Evolutionary conservation across 2,888 invertebrate genomes (phyloP), one percentile per base, ranked within the genome.

Genomic region (Cremastinae sp.): DNA sequence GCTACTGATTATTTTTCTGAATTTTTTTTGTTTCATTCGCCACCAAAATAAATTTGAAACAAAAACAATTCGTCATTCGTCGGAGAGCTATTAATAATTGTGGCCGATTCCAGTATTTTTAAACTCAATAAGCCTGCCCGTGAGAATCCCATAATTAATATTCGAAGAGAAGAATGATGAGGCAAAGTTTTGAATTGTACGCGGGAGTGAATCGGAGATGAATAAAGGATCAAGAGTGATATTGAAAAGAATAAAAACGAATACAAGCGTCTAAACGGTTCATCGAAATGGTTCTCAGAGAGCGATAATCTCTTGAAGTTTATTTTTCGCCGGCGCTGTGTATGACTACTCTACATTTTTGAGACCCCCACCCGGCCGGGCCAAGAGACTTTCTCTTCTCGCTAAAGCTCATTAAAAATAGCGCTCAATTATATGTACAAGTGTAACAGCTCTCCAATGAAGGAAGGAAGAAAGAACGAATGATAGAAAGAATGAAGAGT

Each of bases 391-490:
- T 58, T 64, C 58, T 58, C 51, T 59, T 22, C 41, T 28, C 28
- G 5, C 2, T 41, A 45, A 53, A 73, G 53, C 66, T 73, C 54
- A 73, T 73, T 66, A 61, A 66, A 59, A 61, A 59, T 53, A 16
- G 53, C 66, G 73, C 18, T 43, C 43, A 53, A 70, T 69, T n/a
- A 51, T 41, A 28, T 28, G 53, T 43, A 54, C 59, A 38, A 66
- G 20, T 38, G 43, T 53, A 73, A 61, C 38, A 66, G 51, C 22
- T 65, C 22, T 65, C 28, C 43, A 53, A 53, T 66, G 59, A 61
- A 73, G 53, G 45, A 65, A 47, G 16, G 61, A 59, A 61, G 47
- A 34, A 62, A 36, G 18, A 1, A 9, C 20, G 12, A 59, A 20
- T 20, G 41, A n/a, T n/a, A 59, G 16, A 7, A 8, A 45, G 14